These are phyloP conservation scores for Heliconius hortense DNA, from an alignment of 2,888 invertebrate genomes.

Conservation along the genomic window DNA sequence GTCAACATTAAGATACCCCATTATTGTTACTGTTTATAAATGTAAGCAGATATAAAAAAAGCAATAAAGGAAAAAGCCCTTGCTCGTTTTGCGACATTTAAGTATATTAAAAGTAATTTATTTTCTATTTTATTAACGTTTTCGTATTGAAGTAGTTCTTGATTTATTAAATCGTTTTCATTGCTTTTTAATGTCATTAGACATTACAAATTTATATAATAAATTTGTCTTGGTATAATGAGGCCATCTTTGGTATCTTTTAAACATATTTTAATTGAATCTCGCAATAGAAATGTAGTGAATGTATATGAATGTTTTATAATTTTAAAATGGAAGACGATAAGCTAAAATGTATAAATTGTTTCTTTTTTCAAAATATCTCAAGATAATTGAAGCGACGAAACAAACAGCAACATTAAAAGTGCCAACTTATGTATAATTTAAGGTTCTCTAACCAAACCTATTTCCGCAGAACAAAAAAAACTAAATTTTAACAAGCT, in stretches of 20 bases:
- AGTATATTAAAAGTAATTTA: slow-evolving; percentile 42
- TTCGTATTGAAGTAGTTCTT: slow-evolving; percentile 24
- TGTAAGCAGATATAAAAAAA: slow-evolving; percentile 38
- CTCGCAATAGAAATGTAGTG: no score
- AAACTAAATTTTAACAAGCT: background rate
- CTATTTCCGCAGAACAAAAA: background rate
- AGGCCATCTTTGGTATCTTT: background rate
- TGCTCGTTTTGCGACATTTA: slow-evolving; percentile 39
- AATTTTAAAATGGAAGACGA: no score
- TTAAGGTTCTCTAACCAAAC: background rate
- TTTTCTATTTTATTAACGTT: slow-evolving; percentile 37
- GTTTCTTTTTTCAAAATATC: no score
- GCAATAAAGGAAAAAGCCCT: slow-evolving; percentile 40
- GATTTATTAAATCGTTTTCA: slow-evolving; percentile 23
- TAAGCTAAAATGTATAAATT: no score
- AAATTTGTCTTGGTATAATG: background rate
- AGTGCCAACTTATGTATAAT: background rate
- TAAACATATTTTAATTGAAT: background rate
- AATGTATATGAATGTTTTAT: no score
- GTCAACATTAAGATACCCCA: slow-evolving; percentile 19
- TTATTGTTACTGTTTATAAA: slow-evolving; percentile 29
- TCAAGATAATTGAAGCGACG: background rate
- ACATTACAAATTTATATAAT: slow-evolving; percentile 2
- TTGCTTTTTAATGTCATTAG: slow-evolving; percentile 19
- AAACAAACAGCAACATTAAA: background rate